phyloP scores from a whole-genome alignment of 2,888 invertebrate species.

The Abrostola triplasia region DNA sequence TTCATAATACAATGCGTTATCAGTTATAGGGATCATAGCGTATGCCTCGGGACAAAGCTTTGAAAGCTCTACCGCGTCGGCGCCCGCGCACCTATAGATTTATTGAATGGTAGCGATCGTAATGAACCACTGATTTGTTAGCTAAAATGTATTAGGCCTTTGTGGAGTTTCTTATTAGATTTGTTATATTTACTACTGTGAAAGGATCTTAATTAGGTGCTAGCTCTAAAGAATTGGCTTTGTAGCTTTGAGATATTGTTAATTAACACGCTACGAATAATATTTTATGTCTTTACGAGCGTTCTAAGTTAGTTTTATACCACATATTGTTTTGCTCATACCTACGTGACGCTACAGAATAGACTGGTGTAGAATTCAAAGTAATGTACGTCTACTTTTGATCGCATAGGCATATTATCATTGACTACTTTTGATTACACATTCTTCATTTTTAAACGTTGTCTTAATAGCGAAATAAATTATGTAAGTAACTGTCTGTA shows the following conservation, averaged over 20 bases:
- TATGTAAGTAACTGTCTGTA: too few relatives aligned
- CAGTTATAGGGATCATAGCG: conserved; percentile 51
- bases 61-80: conserved; percentile 54
- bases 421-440: too few relatives aligned
- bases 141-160: conserved; percentile 58
- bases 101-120: conserved; percentile 50
- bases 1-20: conserved; percentile 56
- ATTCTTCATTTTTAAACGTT: too few relatives aligned
- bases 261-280: neutral
- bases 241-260: neutral
- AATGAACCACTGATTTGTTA: conserved; percentile 69
- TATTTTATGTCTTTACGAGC: neutral
- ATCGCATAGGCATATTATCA: too few relatives aligned
- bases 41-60: conserved; percentile 63
- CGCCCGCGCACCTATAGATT: conserved; percentile 51
- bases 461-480: too few relatives aligned
- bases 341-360: too few relatives aligned
- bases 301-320: too few relatives aligned
- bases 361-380: too few relatives aligned
- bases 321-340: too few relatives aligned
- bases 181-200: conserved; percentile 15
- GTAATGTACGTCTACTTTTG: too few relatives aligned
- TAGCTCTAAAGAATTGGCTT: neutral
- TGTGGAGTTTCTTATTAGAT: conserved; percentile 27
- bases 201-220: conserved; percentile 3